phyloP scores from a whole-genome alignment of 2,888 invertebrate species.

The Peribatodes rhomboidaria region DNA sequence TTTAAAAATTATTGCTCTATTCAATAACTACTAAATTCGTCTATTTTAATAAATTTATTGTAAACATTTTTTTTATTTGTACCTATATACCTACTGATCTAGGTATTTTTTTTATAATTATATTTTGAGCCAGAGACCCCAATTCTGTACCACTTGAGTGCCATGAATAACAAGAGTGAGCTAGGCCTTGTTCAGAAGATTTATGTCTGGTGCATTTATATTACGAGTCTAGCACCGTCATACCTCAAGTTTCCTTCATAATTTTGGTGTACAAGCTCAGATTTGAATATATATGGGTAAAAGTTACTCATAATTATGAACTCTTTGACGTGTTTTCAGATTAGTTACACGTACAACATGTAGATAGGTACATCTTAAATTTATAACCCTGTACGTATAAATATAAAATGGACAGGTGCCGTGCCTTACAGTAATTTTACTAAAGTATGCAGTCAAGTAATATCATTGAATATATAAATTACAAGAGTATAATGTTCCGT shows the following conservation, averaged over 20 bases:
- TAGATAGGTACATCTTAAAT: no score
- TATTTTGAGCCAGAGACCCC: no score
- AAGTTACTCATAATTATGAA: no score
- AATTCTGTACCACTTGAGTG: no score
- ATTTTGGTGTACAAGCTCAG: conserved; percentile 65
- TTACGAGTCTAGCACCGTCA: conserved; percentile 31
- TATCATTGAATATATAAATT: conserved; percentile 29
- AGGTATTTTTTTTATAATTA: no score
- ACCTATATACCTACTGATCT: no score
- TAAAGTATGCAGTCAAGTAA: conserved; percentile 8
- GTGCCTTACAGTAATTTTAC: not conserved
- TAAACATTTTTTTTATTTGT: no score
- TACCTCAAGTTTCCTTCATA: conserved; percentile 52
- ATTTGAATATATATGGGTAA: conserved; percentile 58
- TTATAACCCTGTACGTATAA: not conserved
- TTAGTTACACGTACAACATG: no score
- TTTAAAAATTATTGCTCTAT: no score
- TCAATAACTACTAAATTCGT: no score
- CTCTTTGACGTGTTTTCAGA: no score
- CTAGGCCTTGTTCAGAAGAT: not conserved
- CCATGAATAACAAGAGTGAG: not conserved
- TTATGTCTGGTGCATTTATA: conserved; percentile 11
- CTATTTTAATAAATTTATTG: no score
- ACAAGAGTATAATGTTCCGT: conserved; percentile 23
- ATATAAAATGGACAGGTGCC: not conserved